A percentile compares a stretch with the other conserved stretches of the same genome.
These are phyloP conservation scores for Macrobrachium nipponense DNA, from an alignment of 1,140 invertebrate species.

Conservation along the genomic window DNA sequence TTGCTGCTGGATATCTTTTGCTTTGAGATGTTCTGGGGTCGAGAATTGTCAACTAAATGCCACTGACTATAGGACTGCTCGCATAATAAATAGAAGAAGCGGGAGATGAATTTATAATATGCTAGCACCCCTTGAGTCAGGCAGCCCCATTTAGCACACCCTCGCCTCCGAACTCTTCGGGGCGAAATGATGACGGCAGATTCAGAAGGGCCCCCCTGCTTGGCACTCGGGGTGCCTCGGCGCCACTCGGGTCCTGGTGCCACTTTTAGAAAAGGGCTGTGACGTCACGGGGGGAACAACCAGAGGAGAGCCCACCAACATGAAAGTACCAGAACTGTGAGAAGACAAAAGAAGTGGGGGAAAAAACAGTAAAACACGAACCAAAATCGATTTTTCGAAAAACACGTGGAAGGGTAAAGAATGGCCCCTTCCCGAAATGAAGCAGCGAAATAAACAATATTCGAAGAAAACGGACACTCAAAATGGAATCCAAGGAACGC, in stretches of 20 bases:
- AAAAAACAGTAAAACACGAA: no score
- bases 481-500: neutral
- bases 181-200: slow-evolving; percentile 57
- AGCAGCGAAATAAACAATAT: neutral
- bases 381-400: no score
- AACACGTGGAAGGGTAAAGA: no score
- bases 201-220: slow-evolving; percentile 34
- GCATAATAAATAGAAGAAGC: slow-evolving; percentile 51
- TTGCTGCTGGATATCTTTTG: no score
- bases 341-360: neutral
- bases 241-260: slow-evolving; percentile 48
- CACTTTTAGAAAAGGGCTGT: slow-evolving; percentile 57
- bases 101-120: slow-evolving; percentile 60
- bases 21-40: slow-evolving; percentile 10
- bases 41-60: slow-evolving; percentile 47
- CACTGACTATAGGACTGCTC: slow-evolving; percentile 59
- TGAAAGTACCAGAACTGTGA: neutral
- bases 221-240: slow-evolving; percentile 47
- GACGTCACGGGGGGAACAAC: slow-evolving; percentile 51
- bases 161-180: slow-evolving; percentile 63
- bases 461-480: slow-evolving; percentile 1
- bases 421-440: no score
- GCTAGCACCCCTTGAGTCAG: slow-evolving; percentile 61
- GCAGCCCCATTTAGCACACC: slow-evolving; percentile 65
- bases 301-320: slow-evolving; percentile 6